Evolutionary conservation across 2,888 invertebrate genomes (phyloP), one percentile per base, ranked within the genome.

Genomic region (Parnassius glacialis): DNA sequence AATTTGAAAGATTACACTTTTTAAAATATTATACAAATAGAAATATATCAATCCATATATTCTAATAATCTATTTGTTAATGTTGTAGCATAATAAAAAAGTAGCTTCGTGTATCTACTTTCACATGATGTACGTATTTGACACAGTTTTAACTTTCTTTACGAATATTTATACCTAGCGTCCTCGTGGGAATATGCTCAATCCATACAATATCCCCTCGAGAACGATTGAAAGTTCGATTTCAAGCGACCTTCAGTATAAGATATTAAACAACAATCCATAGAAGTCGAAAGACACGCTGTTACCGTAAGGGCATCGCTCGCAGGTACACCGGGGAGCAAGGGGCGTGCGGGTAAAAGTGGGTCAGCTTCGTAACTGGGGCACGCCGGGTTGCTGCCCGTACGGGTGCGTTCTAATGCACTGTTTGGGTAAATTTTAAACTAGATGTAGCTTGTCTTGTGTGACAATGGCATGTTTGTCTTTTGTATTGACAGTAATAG

Each of bases 321-420:
- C 47, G 57, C 61, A 57, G 61, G 57, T 57, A 43, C 43, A 52
- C 52, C 47, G 50, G 54, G 53, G 43, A 34, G 34, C 34, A 34
- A 34, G 45, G 48, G 48, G 57, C 13, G 41, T n/a, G 50, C 25
- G 43, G 12, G 41, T 10, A 41, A 43, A 61, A 64, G 58, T 64
- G 57, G 64, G 64, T 61, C 64, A 64, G 34, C 43, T 13, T 48
- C 13, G 51, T 34, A 58, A 53, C 58, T 60, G 42, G 61, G 64
- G 20, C 50, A 56, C 61, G 48, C 9, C 48, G 54, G 59, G 60
- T 57, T 53, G 62, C 59, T 43, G 20, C 55, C 48, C 55, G 51
- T 34, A 11, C 44, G 47, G 48, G 55, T 62, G 58, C 62, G 55
- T 61, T 56, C 34, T 55, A 55, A 62, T 58, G 54, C 54, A 53